Base-by-base conservation (phyloP, 2,888 invertebrate genomes). In the Synanthedon andrenaeformis region DNA sequence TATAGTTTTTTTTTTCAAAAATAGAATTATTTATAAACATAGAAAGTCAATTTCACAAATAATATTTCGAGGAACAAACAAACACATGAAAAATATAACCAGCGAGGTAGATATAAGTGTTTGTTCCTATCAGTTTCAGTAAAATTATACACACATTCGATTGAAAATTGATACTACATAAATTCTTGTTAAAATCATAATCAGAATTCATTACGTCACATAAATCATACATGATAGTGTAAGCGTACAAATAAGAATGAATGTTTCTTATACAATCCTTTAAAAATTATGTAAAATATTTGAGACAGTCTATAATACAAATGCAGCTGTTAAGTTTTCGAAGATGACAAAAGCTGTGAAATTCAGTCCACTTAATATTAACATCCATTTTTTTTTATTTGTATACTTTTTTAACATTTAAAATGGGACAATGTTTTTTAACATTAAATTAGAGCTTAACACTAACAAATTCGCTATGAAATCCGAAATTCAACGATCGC, bases 391-490 rank as follows among this genome's bases (percentile, higher is more conserved):
- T 45, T 45, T 45, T 11, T 14, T 3, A 45, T 45, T 45, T 45
- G 14, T 45, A 45, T 45, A 45, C 14, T 45, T 35, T 23, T 23
- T 45, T 45, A 45, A 45, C n/a, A 45, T 35, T 45, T 53, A 41
- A 54, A 48, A 54, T 52, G 51, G 51, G 55, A 64, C 59, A 62
- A 62, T 13, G 17, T 49, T 17, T 49, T 59, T 69, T 69, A 80
- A 14, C 69, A 72, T 76, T 79, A 45, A 45, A 45, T 45, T 45
- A 76, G 76, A 79, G 72, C 79, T 82, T 82, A 83, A 61, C 56
- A 70, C 79, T 80, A 81, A 79, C 72, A 77, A 81, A 82, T 79
- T 78, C 79, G 64, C 70, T 71, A 64, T 67, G 71, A 65, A 71
- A 72, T 69, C 71, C 67, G 65, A 59, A 69, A 68, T 59, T 59